Evolutionary conservation across 2,113 vertebrate species (phyloP).

Genomic region (Heteronetta atricapilla): DNA sequence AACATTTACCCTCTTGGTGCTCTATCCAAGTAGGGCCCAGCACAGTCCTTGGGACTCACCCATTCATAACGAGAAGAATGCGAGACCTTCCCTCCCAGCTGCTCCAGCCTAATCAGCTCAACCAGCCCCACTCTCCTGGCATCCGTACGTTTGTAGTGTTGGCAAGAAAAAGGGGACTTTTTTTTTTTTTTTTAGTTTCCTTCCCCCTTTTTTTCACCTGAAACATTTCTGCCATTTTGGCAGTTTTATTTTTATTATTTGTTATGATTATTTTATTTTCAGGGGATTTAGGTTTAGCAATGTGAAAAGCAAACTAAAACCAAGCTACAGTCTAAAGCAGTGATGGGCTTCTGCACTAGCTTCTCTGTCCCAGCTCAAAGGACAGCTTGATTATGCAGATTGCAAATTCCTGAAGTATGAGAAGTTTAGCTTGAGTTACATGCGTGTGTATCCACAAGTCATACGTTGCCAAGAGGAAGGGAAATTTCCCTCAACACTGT

Average conservation of each 20-base stretch:
- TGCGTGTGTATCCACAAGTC: background rate
- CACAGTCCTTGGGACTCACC: constrained; percentile 24
- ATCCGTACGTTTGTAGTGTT: background rate
- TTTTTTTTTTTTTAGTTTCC: background rate
- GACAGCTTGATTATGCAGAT: background rate
- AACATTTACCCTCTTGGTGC: constrained; percentile 50
- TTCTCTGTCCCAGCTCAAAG: background rate
- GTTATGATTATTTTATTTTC: background rate
- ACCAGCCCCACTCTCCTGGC: background rate
- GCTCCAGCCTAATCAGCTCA: constrained; percentile 2
- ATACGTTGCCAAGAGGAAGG: constrained; percentile 33
- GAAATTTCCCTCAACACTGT: background rate
- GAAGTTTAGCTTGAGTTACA: background rate
- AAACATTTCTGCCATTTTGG: background rate
- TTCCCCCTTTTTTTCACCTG: background rate
- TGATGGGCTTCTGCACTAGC: background rate
- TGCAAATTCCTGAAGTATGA: constrained; percentile 48
- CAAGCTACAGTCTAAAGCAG: background rate
- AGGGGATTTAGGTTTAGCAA: background rate
- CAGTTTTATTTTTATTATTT: background rate
- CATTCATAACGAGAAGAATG: constrained; percentile 50
- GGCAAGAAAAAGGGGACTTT: background rate
- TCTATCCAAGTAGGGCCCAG: constrained; percentile 32
- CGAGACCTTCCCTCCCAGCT: constrained; percentile 3
- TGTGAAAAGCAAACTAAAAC: background rate